Base-by-base conservation (phyloP, 2,113 vertebrate species). In the Pongo pygmaeus region DNA sequence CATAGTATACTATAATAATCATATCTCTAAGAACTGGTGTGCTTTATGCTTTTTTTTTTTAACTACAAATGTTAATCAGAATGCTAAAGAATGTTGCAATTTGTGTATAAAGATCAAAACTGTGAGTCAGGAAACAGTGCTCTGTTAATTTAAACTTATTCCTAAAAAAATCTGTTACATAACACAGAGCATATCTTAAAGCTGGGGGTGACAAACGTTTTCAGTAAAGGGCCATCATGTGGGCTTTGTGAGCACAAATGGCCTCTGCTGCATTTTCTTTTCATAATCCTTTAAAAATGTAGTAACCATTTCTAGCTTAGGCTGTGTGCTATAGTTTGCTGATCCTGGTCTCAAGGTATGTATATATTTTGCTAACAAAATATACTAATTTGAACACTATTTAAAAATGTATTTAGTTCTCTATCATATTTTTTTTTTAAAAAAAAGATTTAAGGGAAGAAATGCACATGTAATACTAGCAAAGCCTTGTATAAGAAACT, bases 141-240 rank as follows among this genome's bases (percentile, higher is more conserved):
- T 57, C n/a, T 81, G 12, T 52, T 91, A 89, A 80, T 84, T 93
- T 83, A 23, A 93, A 91, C 17, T 64, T 93, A 91, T 40, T 96
- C 75, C 35, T 69, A 8, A 25, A 83, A 83, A 64, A 94, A 72
- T 86, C 2, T 94, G 70, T 79, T 86, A 94, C 32, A n/a, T 69
- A 32, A 92, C 5, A 70, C 0, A 69, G 10, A 93, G 4, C 9
- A 57, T 32, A 91, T 70, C 8, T 74, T 85, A 84, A 94, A 80
- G 35, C 10, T 11, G 72, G 11, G 1, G 3, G 0, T 3, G 48
- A 86, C 20, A 75, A 75, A 77, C 13, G 78, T 70, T 77, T 86
- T n/a, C 25, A 48, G 35, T 48, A 84, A 50, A 88, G 25, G 43
- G 17, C 1, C 38, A 81, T 3, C 80, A n/a, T 6, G 9, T 32